Evolutionary conservation across 2,888 invertebrate genomes (phyloP).

Genomic region (Kryphioiulus occultus): DNA sequence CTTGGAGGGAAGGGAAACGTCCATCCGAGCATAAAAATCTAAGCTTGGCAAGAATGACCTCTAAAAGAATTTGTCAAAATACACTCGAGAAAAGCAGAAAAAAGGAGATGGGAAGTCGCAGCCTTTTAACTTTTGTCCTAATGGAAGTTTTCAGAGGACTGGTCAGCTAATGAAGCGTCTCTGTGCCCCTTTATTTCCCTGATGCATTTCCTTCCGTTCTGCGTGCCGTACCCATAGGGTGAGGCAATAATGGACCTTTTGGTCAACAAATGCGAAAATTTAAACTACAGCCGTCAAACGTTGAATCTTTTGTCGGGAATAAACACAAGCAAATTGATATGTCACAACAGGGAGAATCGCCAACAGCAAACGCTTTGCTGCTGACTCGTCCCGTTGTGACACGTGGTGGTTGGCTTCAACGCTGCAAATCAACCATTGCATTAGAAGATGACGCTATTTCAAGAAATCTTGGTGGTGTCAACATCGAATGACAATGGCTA

Average conservation of each 20-base stretch:
- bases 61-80: slow-evolving; percentile 22
- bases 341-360: neutral
- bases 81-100: slow-evolving; percentile 41
- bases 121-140: slow-evolving; percentile 29
- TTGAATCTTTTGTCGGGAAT: neutral
- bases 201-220: slow-evolving; percentile 37
- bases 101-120: slow-evolving; percentile 24
- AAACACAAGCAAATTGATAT: slow-evolving; percentile 2
- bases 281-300: neutral
- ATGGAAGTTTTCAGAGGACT: slow-evolving; percentile 38
- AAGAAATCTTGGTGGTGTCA: too few species aligned
- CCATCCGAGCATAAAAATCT: neutral
- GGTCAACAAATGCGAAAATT: neutral
- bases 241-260: slow-evolving; percentile 17
- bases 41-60: neutral
- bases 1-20: slow-evolving; percentile 4
- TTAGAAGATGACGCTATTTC: too few species aligned
- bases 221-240: neutral
- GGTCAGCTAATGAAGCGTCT: slow-evolving; percentile 39
- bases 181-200: neutral
- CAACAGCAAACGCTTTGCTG: neutral
- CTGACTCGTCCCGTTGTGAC: too few species aligned
- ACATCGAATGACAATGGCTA: too few species aligned
- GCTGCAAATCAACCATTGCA: too few species aligned
- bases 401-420: too few species aligned